These are phyloP conservation scores for Calidris pugnax DNA, from an alignment of 2,113 vertebrate genomes.

Conservation along the genomic window DNA sequence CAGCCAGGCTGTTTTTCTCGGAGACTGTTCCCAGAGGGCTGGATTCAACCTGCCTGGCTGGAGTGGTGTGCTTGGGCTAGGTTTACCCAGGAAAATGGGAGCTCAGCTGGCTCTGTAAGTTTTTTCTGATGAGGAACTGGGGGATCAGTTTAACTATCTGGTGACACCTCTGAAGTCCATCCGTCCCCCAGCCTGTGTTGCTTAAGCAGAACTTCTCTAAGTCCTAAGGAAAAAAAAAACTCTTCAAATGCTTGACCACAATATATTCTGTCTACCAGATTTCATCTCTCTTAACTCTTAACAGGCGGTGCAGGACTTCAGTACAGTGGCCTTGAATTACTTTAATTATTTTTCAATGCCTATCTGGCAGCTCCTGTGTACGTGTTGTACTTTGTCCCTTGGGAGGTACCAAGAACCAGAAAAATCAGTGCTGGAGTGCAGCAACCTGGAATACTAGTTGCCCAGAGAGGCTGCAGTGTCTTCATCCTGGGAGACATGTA, in stretches of 20 bases:
- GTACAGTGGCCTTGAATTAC: neutral
- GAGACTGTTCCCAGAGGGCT: neutral
- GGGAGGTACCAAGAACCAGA: neutral
- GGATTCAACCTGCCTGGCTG: neutral
- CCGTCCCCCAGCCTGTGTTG: neutral
- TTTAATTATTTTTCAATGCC: neutral
- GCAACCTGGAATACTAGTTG: neutral
- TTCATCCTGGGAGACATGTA: neutral
- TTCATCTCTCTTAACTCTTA: neutral
- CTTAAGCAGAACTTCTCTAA: neutral
- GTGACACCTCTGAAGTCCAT: neutral
- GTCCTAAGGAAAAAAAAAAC: neutral
- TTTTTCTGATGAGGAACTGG: neutral
- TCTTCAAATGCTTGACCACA: neutral
- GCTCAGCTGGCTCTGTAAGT: neutral
- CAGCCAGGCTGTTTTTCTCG: neutral
- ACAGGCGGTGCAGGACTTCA: neutral
- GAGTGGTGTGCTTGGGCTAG: neutral
- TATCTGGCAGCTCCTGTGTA: neutral
- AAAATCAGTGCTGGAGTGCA: neutral
- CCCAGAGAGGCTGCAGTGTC: neutral
- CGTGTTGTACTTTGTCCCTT: neutral
- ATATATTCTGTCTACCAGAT: neutral
- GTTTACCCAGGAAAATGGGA: neutral
- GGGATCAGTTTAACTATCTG: neutral